These are phyloP conservation scores for Mobula birostris DNA, from an alignment of 2,113 vertebrate genomes.

Conservation along the genomic window DNA sequence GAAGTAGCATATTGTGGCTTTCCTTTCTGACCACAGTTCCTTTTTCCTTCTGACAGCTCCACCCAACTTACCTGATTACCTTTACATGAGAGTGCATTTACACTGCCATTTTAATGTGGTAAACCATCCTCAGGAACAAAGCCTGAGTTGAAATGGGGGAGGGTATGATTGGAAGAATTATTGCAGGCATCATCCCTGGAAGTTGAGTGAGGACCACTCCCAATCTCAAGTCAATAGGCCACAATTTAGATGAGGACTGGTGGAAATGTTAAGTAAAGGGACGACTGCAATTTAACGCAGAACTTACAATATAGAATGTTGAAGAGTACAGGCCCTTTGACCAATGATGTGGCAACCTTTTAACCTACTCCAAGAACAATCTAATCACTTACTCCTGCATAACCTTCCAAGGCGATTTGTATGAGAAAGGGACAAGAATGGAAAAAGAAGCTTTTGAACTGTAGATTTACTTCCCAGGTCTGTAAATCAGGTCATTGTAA, in stretches of 20 bases:
- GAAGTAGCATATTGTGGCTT: not conserved
- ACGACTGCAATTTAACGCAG: not conserved
- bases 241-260: not conserved
- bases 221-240: not conserved
- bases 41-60: not conserved
- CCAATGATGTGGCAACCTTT: too few relatives aligned
- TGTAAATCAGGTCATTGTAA: not conserved
- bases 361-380: too few relatives aligned
- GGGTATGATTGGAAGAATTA: not conserved
- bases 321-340: too few relatives aligned
- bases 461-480: not conserved
- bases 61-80: not conserved
- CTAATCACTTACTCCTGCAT: too few relatives aligned
- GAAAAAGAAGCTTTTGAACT: not conserved
- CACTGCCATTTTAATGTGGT: not conserved
- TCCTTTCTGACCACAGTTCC: not conserved
- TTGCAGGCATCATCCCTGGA: not conserved
- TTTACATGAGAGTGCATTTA: not conserved
- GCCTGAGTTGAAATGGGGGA: not conserved
- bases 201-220: not conserved
- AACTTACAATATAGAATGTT: not conserved
- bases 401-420: not conserved
- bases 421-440: not conserved
- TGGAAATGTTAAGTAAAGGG: not conserved
- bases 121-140: not conserved